These are phyloP conservation scores for Hipparchia semele DNA, from an alignment of 2,888 invertebrate genomes.

Conservation along the genomic window DNA sequence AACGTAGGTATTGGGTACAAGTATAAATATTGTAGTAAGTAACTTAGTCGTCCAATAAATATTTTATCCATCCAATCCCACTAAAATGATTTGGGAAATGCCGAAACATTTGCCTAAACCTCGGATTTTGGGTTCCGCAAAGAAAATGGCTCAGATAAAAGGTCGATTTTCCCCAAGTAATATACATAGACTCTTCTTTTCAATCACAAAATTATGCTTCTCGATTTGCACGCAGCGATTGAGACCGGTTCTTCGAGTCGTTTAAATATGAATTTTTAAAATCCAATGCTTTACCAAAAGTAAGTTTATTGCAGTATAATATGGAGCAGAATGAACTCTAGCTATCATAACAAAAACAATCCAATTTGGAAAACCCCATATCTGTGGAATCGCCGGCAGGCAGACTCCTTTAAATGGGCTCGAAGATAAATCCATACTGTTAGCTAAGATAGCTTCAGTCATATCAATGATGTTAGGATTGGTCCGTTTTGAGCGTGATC, in stretches of 20 bases:
- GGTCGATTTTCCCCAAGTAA: constrained; percentile 4
- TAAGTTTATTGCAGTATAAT: not conserved
- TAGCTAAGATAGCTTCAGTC: constrained; percentile 31
- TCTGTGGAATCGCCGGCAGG: constrained; percentile 19
- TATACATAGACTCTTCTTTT: not conserved
- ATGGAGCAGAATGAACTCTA: not conserved
- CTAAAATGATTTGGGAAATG: not conserved
- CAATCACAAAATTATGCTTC: constrained; percentile 4
- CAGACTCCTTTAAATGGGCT: constrained; percentile 22
- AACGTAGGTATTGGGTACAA: not conserved
- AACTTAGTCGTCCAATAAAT: not conserved
- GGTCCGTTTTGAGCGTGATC: constrained; percentile 39
- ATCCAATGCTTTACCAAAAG: not conserved
- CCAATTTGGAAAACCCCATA: constrained; percentile 21
- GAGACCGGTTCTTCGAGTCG: too few species aligned
- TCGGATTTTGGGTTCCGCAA: not conserved
- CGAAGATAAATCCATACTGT: constrained; percentile 30
- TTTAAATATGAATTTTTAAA: not conserved
- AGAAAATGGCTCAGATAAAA: constrained; percentile 5
- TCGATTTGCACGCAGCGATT: not conserved
- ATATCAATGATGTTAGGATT: constrained; percentile 37
- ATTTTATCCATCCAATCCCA: constrained; percentile 1
- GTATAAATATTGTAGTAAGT: not conserved
- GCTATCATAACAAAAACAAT: constrained; percentile 15
- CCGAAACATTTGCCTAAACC: constrained; percentile 1